Conservation (phyloP, 2,888 invertebrate genomes). For the Nomada goodeniana region DNA sequence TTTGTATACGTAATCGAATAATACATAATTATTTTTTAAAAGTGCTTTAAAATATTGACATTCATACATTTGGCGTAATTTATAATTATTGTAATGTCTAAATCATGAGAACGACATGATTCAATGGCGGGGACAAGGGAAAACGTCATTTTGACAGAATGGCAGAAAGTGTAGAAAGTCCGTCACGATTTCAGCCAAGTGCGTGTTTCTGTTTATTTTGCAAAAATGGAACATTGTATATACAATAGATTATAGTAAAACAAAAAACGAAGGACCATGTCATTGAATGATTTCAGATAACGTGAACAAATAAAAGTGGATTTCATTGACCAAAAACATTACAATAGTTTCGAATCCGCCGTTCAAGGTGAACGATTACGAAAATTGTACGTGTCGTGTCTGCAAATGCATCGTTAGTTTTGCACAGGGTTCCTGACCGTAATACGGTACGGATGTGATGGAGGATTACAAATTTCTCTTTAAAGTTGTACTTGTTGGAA, state of each 20-base stretch:
- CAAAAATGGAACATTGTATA: slow-evolving; percentile 42
- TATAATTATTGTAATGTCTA: slow-evolving; percentile 29
- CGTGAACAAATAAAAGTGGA: slow-evolving; percentile 34
- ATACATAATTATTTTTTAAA: background rate
- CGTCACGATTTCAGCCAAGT: slow-evolving; percentile 24
- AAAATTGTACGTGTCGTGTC: slow-evolving; percentile 47
- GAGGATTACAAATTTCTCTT: slow-evolving; percentile 99
- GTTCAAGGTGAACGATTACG: slow-evolving; percentile 55
- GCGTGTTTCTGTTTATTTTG: slow-evolving; percentile 18
- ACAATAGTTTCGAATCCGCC: slow-evolving; percentile 29
- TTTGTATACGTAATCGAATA: background rate
- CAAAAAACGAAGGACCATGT: slow-evolving; percentile 34
- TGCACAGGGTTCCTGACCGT: slow-evolving; percentile 40
- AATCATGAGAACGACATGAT: slow-evolving; percentile 38
- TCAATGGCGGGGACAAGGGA: slow-evolving; percentile 54
- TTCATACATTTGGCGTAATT: slow-evolving; percentile 5
- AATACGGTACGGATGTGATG: slow-evolving; percentile 84
- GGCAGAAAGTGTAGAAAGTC: slow-evolving; percentile 49
- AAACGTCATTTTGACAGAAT: slow-evolving; percentile 67
- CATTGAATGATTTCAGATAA: slow-evolving; percentile 32
- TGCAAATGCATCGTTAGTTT: slow-evolving; percentile 59
- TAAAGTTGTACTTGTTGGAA: slow-evolving; percentile 99
- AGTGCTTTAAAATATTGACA: background rate
- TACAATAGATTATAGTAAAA: slow-evolving; percentile 41
- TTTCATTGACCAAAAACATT: slow-evolving; percentile 30